Evolutionary conservation across 2,888 invertebrate genomes (phyloP), one percentile per base, ranked within the genome.

Genomic region (Cantharis nigra): DNA sequence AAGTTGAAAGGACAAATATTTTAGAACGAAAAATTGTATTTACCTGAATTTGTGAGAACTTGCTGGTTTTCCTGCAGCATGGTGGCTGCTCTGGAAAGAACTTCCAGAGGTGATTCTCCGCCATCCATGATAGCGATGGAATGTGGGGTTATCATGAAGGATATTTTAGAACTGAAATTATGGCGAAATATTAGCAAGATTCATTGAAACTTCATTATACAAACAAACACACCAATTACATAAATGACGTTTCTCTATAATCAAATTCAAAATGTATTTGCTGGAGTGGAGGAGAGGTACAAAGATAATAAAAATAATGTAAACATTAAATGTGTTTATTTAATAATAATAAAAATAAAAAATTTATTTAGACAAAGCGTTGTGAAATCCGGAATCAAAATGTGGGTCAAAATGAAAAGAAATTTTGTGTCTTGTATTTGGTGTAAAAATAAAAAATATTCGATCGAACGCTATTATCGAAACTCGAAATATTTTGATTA

Each of bases 31-130:
- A 79, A 72, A 64, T 64, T 62, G 72, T 74, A 89, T 89, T 89
- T 89, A 92, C 92, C 92, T 84, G 91, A 84, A 69, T 85, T 84
- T 64, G 82, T 78, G 63, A 87, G 83, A n/a, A 87, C 84, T 81
- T 92, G 84, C 75, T 88, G 87, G 83, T 92, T 93, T 81, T 94
- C 94, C 89, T 95, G 95, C 83, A 96, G 93, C 96, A 96, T 96
- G 20, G 96, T 96, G 20, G 96, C 96, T 79, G 96, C 96, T 85
- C 96, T 92, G 82, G 96, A 96, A 82, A 97, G 91, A 83, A 97
- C 96, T 87, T 96, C 96, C 87, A 96, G 89, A 80, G 96, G 94
- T 78, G 95, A 94, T 90, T 96, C 96, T 63, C 79, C 80, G 77
- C 81, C 81, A 77, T 84, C 83, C 84, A 84, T 83, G 74, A 72